Conservation (phyloP, 2,113 vertebrate species). For the Hippocampus guttulatus region DNA sequence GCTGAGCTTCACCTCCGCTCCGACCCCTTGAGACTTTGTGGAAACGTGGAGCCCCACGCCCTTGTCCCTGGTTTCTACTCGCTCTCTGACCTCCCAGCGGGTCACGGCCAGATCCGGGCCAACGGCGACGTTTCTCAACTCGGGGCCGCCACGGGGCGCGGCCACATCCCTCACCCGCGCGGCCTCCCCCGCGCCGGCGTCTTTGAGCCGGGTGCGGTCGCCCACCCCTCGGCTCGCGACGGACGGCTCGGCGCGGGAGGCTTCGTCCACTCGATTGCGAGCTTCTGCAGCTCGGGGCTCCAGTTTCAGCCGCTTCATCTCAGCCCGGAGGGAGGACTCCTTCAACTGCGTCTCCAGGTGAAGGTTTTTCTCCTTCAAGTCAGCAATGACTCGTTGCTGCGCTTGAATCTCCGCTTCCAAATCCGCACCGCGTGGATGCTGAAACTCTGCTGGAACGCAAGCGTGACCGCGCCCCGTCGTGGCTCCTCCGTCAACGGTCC, state of each 20-base stretch:
- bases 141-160: conserved; percentile 73
- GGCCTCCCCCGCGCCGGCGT: conserved; percentile 73
- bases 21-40: conserved; percentile 68
- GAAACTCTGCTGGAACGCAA: conserved; percentile 64
- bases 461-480: conserved; percentile 64
- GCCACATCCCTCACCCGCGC: conserved; percentile 66
- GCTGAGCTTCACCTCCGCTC: conserved; percentile 57
- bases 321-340: conserved; percentile 84
- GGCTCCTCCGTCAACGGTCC: conserved; percentile 54
- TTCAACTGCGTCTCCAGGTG: conserved; percentile 86
- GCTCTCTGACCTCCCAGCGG: conserved; percentile 79
- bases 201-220: conserved; percentile 64
- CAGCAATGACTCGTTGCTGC: conserved; percentile 82
- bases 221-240: conserved; percentile 78
- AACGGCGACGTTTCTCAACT: conserved; percentile 30
- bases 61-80: conserved; percentile 70
- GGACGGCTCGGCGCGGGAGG: conserved; percentile 66
- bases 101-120: conserved; percentile 81
- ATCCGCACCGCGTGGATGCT: conserved; percentile 78
- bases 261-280: conserved; percentile 82
- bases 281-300: conserved; percentile 84
- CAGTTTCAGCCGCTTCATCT: conserved; percentile 87
- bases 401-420: conserved; percentile 80
- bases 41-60: conserved; percentile 59
- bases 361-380: conserved; percentile 83